These are phyloP conservation scores for Heliangelus exortis DNA, from an alignment of 2,797 vertebrate genomes.

Conservation along the genomic window DNA sequence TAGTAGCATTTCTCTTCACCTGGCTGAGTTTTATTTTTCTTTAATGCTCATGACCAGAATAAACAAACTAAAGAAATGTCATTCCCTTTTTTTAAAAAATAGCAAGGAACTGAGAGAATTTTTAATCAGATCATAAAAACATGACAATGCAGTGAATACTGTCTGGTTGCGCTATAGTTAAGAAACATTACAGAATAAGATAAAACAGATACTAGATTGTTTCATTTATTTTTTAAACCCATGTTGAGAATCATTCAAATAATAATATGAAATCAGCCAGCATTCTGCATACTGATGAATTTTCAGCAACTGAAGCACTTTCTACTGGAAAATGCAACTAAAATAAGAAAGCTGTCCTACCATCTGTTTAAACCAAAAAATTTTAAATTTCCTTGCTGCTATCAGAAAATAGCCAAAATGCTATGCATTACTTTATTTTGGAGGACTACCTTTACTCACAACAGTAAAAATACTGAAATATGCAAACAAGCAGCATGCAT, in stretches of 20 bases:
- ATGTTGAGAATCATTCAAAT: not conserved
- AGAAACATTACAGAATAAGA: not conserved
- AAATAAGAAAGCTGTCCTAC: constrained; percentile 10
- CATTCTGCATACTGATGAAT: not conserved
- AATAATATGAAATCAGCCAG: not conserved
- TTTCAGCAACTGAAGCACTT: not conserved
- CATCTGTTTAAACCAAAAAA: constrained; percentile 7
- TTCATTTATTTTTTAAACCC: not conserved
- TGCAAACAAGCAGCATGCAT: rapidly evolving
- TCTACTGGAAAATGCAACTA: not conserved
- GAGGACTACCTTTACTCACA: not conserved
- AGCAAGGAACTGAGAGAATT: not conserved
- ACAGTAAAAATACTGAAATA: not conserved
- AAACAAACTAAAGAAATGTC: not conserved
- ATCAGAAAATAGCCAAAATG: not conserved
- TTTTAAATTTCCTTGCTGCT: not conserved
- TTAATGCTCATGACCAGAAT: not conserved
- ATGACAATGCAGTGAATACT: not conserved
- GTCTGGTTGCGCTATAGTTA: not conserved
- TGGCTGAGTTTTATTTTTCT: not conserved
- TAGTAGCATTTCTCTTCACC: not conserved
- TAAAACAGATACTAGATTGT: not conserved
- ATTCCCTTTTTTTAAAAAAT: not conserved
- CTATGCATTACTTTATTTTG: not conserved
- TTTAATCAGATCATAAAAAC: not conserved